These are phyloP conservation scores for Antedon bifida DNA, from an alignment of 35 echinoderm and acorn worm genomes.

Conservation along the genomic window DNA sequence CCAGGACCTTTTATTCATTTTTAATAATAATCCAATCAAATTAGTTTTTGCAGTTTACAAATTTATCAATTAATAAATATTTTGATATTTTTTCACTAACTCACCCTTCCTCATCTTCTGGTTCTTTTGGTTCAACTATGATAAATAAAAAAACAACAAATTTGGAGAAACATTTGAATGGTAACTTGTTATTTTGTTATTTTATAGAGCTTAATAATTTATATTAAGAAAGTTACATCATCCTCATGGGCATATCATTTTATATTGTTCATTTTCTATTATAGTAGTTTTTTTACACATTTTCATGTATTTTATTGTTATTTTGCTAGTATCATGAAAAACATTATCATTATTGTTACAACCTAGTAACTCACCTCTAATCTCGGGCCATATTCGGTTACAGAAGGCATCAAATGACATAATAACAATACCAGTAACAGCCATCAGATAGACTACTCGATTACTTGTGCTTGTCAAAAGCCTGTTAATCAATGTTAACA, in stretches of 20 bases:
- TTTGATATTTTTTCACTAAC: neutral
- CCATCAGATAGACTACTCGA: slow-evolving; percentile 55
- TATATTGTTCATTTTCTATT: neutral
- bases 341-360: no score
- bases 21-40: no score
- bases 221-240: no score
- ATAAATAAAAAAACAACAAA: neutral
- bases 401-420: slow-evolving; percentile 62
- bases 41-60: no score
- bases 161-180: neutral
- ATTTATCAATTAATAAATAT: no score
- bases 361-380: slow-evolving; percentile 78
- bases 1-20: neutral
- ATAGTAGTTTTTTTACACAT: neutral
- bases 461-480: slow-evolving; percentile 38
- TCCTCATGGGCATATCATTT: neutral
- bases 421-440: slow-evolving; percentile 39
- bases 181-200: no score
- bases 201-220: no score
- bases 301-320: no score
- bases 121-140: slow-evolving; percentile 26
- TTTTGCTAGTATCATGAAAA: no score
- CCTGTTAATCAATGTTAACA: slow-evolving; percentile 20
- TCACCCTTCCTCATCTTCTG: slow-evolving; percentile 31
- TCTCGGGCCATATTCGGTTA: slow-evolving; percentile 81